Evolutionary conservation across 2,888 invertebrate genomes (phyloP).

Genomic region (Orthonevra nobilis): DNA sequence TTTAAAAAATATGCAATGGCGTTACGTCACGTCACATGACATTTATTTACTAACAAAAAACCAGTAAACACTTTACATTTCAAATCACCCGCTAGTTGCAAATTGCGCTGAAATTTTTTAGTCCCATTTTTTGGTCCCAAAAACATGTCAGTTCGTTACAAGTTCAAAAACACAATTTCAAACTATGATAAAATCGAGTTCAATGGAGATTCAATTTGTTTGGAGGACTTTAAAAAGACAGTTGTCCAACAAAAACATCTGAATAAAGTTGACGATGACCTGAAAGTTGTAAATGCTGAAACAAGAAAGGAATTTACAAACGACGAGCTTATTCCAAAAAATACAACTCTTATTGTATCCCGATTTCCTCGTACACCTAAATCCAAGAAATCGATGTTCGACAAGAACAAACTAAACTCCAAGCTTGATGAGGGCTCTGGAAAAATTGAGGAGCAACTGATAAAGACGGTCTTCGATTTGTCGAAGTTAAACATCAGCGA

Average conservation of each 20-base stretch:
- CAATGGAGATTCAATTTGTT: not conserved
- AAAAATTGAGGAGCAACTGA: not conserved
- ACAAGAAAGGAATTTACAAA: slow-evolving; percentile 20
- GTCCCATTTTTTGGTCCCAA: too few relatives aligned
- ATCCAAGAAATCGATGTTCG: not conserved
- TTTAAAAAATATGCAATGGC: too few relatives aligned
- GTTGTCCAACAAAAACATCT: slow-evolving; percentile 20
- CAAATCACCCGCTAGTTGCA: too few relatives aligned
- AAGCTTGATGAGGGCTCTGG: too few relatives aligned
- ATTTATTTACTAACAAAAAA: slow-evolving; percentile 51
- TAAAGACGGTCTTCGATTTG: not conserved
- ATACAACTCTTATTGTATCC: slow-evolving; percentile 12
- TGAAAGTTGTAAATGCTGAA: slow-evolving; percentile 20
- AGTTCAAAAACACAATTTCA: slow-evolving; percentile 49
- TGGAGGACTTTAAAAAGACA: slow-evolving; percentile 11
- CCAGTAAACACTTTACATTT: not conserved
- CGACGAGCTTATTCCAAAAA: slow-evolving; percentile 12
- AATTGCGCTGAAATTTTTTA: too few relatives aligned
- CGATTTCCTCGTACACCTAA: slow-evolving; percentile 11
- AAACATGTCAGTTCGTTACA: slow-evolving; percentile 64
- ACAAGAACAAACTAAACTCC: too few relatives aligned
- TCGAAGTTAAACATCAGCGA: slow-evolving; percentile 25
- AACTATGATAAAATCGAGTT: slow-evolving; percentile 13
- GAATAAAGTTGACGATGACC: slow-evolving; percentile 19
- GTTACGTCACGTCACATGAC: slow-evolving; percentile 66